Conservation (phyloP, 2,113 vertebrate species). For the Lophochroa leadbeateri region DNA sequence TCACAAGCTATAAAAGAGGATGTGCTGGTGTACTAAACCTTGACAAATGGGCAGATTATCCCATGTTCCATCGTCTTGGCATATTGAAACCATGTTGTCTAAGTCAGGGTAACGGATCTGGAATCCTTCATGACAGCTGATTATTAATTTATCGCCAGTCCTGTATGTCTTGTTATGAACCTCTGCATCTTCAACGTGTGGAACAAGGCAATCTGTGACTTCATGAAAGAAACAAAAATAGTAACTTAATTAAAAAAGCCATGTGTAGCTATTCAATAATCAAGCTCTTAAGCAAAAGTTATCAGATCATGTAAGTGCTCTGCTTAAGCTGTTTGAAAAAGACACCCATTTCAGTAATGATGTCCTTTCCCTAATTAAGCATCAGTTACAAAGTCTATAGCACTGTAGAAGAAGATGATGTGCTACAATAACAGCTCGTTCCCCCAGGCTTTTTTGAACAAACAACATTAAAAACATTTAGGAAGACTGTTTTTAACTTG, state of each 20-base stretch:
- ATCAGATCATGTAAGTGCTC: neutral
- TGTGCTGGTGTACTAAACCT: conserved; percentile 71
- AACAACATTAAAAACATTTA: neutral
- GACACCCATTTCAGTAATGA: conserved; percentile 2
- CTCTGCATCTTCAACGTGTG: conserved; percentile 84
- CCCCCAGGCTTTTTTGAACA: neutral
- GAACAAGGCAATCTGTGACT: conserved; percentile 81
- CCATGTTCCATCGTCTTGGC: conserved; percentile 83
- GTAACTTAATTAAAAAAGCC: neutral
- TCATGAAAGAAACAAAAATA: conserved; percentile 34
- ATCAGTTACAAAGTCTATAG: neutral
- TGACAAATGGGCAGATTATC: conserved; percentile 86
- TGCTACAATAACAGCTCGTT: neutral
- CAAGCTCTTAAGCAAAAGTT: conserved; percentile 20
- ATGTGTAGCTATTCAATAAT: neutral
- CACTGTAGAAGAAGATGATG: neutral
- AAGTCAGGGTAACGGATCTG: conserved; percentile 85
- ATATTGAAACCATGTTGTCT: conserved; percentile 80
- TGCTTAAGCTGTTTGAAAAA: neutral
- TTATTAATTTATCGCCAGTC: conserved; percentile 79
- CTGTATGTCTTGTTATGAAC: conserved; percentile 85
- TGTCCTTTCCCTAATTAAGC: neutral
- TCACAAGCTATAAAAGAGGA: neutral
- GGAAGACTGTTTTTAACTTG: neutral
- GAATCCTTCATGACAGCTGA: conserved; percentile 84